Base-by-base conservation (phyloP, 2,113 vertebrate species). In the Tetraodon nigroviridis region DNA sequence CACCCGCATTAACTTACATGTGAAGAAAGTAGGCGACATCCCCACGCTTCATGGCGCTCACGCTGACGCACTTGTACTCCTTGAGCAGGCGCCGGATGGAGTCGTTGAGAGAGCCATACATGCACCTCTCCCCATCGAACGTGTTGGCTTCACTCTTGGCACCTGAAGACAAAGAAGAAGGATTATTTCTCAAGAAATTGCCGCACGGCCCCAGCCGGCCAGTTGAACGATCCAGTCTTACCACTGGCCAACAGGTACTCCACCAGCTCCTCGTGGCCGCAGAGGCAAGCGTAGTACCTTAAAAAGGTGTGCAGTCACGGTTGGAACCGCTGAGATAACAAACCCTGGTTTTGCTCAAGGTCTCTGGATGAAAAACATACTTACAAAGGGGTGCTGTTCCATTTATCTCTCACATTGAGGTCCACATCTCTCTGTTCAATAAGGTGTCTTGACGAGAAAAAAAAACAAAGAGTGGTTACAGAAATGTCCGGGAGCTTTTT, bases 361-460 rank as follows among this genome's bases (percentile, higher is more conserved):
- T 6, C 0, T 8, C 0, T 14, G 58, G 3, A 5, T n/a, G 6
- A 53, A 15, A 18, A 18, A 18, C 20, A 37, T 72, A 93, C 96
- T 95, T 90, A 98, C 96, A 98, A 80, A 0, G 96, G 97, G 37
- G 94, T 98, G 82, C 95, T 98, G 90, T 99, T 94, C 95, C 97
- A 99, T 68, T 95, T 96, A 80, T 98, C 96, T 76, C 93, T 92
- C 46, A 98, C 92, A 80, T 98, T 99, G 71, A 98, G 91, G 81
- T 97, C 95, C 89, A 96, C 94, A 52, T 98, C 96, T 66, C 94
- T 92, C 85, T 98, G 94, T 64, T 98, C 97, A 84, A 98, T 91
- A 85, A 98, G 92, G 82, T 97, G 94, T 81, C 95, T 99, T 73
- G 1, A 16, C 50, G 78, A 75, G 78, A 74, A 54, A n/a, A 56